These are phyloP conservation scores for Oplegnathus fasciatus DNA, from an alignment of 2,113 vertebrate species.

Conservation along the genomic window DNA sequence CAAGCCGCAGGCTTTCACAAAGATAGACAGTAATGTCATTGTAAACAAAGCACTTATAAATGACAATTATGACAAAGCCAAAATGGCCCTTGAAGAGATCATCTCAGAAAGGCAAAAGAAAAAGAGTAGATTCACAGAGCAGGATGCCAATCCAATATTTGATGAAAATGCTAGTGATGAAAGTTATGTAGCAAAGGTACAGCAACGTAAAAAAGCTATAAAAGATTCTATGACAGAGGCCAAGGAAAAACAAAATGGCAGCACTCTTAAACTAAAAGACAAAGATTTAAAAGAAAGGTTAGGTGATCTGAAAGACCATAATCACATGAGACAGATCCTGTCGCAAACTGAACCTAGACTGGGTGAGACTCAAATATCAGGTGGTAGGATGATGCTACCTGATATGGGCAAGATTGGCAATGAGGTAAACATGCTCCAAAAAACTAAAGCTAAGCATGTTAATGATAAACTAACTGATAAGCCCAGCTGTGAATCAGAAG, in stretches of 20 bases:
- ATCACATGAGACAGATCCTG: slow-evolving; percentile 70
- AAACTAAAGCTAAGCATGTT: slow-evolving; percentile 32
- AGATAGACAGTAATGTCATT: slow-evolving; percentile 58
- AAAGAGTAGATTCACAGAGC: slow-evolving; percentile 54
- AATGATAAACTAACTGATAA: slow-evolving; percentile 26
- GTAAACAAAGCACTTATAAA: slow-evolving; percentile 74
- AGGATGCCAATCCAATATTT: slow-evolving; percentile 22
- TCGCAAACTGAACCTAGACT: slow-evolving; percentile 67
- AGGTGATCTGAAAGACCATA: slow-evolving; percentile 69
- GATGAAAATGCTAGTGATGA: slow-evolving; percentile 41
- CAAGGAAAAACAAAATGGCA: slow-evolving; percentile 37
- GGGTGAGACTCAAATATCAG: slow-evolving; percentile 53
- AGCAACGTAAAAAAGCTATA: slow-evolving; percentile 38
- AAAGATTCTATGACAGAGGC: slow-evolving; percentile 17
- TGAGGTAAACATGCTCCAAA: slow-evolving; percentile 8
- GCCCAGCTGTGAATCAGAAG: slow-evolving; percentile 11
- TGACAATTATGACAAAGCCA: slow-evolving; percentile 81
- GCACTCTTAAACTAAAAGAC: slow-evolving; percentile 35
- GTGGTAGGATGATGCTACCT: slow-evolving; percentile 42
- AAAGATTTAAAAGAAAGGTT: slow-evolving; percentile 65
- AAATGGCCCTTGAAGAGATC: slow-evolving; percentile 81
- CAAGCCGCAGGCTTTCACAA: slow-evolving; percentile 48
- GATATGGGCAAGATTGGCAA: slow-evolving; percentile 33
- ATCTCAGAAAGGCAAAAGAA: slow-evolving; percentile 79
- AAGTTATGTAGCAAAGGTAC: slow-evolving; percentile 19